Evolutionary conservation across 1,140 invertebrate species (phyloP).

Genomic region (Coenobita brevimanus): DNA sequence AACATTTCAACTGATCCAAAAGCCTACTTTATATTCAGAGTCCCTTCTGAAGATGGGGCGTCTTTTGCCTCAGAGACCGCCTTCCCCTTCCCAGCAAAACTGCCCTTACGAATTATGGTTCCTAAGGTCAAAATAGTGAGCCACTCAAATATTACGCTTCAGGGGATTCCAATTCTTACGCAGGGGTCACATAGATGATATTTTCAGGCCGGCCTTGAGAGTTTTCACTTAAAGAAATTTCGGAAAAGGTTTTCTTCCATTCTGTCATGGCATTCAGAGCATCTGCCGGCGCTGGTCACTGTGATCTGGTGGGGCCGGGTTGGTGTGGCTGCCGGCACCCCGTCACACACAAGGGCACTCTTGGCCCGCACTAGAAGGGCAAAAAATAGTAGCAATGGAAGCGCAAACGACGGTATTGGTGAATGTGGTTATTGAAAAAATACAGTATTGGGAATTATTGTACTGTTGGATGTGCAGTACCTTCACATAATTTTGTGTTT

Average conservation of each 20-base stretch:
- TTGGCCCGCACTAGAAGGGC: too few species aligned
- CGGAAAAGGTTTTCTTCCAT: constrained; percentile 53
- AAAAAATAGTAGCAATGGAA: too few species aligned
- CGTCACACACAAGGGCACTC: too few species aligned
- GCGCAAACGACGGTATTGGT: too few species aligned
- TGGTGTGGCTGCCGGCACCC: too few species aligned
- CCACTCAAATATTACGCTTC: background rate
- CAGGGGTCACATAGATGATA: background rate
- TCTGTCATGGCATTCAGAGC: constrained; percentile 48
- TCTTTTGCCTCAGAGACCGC: constrained; percentile 37
- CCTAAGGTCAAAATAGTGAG: background rate
- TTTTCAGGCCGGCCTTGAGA: constrained; percentile 24
- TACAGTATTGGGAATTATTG: too few species aligned
- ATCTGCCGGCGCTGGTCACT: constrained; percentile 47
- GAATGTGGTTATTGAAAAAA: too few species aligned
- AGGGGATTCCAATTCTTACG: constrained; percentile 24
- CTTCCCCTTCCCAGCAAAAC: background rate
- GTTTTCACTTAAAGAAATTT: constrained; percentile 46
- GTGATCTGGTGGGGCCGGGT: constrained; percentile 20
- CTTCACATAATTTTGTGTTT: too few species aligned
- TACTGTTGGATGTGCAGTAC: too few species aligned
- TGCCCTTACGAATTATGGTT: constrained; percentile 3
- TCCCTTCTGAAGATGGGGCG: constrained; percentile 48
- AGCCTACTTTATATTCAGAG: constrained; percentile 61
- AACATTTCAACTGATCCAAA: constrained; percentile 63